Evolutionary conservation across 2,888 invertebrate species (phyloP).

Genomic region (Diaphora mendica): DNA sequence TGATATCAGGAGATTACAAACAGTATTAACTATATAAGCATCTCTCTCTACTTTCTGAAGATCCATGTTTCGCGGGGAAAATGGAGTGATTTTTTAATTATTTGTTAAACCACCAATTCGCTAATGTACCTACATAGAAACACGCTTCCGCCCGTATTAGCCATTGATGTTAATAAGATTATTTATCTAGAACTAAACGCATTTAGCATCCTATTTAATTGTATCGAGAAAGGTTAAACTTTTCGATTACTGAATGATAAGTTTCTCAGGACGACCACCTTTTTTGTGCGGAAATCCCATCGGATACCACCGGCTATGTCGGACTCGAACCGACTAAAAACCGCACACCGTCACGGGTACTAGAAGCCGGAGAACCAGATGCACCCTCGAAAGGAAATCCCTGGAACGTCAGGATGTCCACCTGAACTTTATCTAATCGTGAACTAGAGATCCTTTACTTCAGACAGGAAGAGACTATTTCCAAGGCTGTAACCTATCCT

Average conservation of each 20-base stretch:
- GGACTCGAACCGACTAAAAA: no score
- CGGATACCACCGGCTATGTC: no score
- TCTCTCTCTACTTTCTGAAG: not conserved
- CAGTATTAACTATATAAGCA: not conserved
- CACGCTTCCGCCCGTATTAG: not conserved
- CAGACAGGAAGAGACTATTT: not conserved
- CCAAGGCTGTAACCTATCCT: not conserved
- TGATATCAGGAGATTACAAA: not conserved
- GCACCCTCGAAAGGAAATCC: no score
- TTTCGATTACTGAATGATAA: not conserved
- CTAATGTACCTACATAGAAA: not conserved
- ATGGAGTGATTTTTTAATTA: not conserved
- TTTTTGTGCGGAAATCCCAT: no score
- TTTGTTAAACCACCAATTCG: not conserved
- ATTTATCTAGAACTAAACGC: not conserved
- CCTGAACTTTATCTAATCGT: not conserved
- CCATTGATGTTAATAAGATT: not conserved
- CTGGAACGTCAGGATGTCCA: not conserved
- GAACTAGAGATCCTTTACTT: not conserved
- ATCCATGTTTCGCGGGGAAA: not conserved
- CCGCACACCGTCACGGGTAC: no score
- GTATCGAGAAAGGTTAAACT: not conserved
- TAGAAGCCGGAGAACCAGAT: no score
- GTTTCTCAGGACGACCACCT: not conserved
- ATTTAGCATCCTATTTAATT: not conserved